Evolutionary conservation across 2,888 invertebrate species (phyloP).

Genomic region (Ptychoptera albimana): DNA sequence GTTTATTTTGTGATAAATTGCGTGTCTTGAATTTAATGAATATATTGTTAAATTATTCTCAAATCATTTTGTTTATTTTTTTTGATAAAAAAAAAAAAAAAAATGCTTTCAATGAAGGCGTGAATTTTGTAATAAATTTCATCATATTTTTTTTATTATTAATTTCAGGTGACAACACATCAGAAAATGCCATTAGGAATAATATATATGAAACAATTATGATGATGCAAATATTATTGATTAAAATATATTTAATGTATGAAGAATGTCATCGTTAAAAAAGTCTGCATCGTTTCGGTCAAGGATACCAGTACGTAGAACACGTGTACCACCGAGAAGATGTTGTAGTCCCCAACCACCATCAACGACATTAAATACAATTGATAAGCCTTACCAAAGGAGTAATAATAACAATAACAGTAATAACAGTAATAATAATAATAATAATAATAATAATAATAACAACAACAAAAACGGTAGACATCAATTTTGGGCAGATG

Average conservation of each 20-base stretch:
- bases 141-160: too few species aligned
- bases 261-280: conserved; percentile 17
- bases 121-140: too few species aligned
- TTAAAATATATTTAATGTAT: background rate
- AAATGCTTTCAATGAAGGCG: too few species aligned
- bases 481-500: conserved; percentile 5
- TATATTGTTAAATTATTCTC: too few species aligned
- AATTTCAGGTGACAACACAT: too few species aligned
- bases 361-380: conserved; percentile 9
- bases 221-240: too few species aligned
- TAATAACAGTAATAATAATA: conserved; percentile 3
- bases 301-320: conserved; percentile 18
- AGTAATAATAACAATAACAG: conserved; percentile 5
- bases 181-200: too few species aligned
- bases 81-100: too few species aligned
- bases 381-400: conserved; percentile 12
- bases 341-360: conserved; percentile 15
- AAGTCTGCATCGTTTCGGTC: conserved; percentile 21
- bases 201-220: too few species aligned
- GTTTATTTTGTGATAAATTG: too few species aligned
- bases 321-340: conserved; percentile 14
- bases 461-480: background rate
- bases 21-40: too few species aligned
- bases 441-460: background rate
- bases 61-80: too few species aligned